Evolutionary conservation across 2,797 vertebrate species (phyloP), one percentile per base, ranked within the genome.

Genomic region (Ptychobarbus kaznakovi): DNA sequence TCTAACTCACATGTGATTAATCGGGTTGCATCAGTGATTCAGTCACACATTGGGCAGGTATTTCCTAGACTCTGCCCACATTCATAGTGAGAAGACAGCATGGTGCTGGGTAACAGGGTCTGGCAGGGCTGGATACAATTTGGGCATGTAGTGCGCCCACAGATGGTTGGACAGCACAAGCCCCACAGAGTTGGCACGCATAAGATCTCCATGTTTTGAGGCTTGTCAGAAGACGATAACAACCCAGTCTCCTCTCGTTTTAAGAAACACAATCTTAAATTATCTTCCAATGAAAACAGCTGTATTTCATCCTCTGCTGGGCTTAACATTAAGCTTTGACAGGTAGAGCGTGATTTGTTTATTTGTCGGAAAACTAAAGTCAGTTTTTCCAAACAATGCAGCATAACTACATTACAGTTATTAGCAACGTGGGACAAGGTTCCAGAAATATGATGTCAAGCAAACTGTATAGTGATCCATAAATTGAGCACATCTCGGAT

Each of bases 141-240:
- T 93, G 90, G 92, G 88, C 91, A 53, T 94, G 88, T 92, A 81
- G 92, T 93, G 90, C 87, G 90, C 87, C 92, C 87, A 79, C 94
- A 95, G 94, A 95, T 95, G 94, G 94, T 75, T 11, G 89, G 92
- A 91, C 90, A 88, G 92, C 92, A 66, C 80, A 72, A 58, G 76
- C 66, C 53, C 25, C 15, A 63, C 20, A 32, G 76, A 79, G 42
- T 11, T 85, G 83, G 83, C 83, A 73, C 3, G 9, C 13, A 40
- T 58, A 13, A 73, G 5, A 63, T 49, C 76, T 73, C 22, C 56
- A 73, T 56, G 81, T 91, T 90, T 91, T 88, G 42, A 80, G 8
- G 63, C 72, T 56, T 53, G 44, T 74, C 76, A 73, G 51, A 73
- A 85, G 22, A 46, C 38, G 73, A 85, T 70, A 73, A 85, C 46